Evolutionary conservation across 1,140 invertebrate genomes (phyloP).

Genomic region (Meteorus sp.): DNA sequence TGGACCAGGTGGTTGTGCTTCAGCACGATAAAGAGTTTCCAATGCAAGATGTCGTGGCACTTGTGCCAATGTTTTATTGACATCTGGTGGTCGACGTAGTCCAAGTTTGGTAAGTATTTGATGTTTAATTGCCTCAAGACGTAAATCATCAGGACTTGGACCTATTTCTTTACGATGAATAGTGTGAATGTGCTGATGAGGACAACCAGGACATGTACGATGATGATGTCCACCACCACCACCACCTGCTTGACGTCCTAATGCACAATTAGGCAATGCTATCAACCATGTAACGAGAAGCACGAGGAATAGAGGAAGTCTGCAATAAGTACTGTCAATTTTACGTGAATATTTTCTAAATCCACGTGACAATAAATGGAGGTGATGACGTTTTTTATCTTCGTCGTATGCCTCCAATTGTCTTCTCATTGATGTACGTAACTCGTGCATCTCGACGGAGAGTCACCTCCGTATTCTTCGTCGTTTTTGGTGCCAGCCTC

Average conservation of each 20-base stretch:
- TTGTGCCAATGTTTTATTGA: slow-evolving; percentile 64
- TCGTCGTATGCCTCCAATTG: slow-evolving; percentile 1
- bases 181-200: slow-evolving; percentile 47
- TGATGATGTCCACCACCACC: slow-evolving; percentile 47
- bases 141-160: slow-evolving; percentile 60
- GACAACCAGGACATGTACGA: slow-evolving; percentile 53
- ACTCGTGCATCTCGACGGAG: slow-evolving; percentile 52
- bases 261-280: slow-evolving; percentile 24
- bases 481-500: slow-evolving; percentile 30
- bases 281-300: slow-evolving; percentile 39
- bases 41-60: slow-evolving; percentile 69
- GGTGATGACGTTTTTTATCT: not conserved
- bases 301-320: slow-evolving; percentile 37
- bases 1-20: slow-evolving; percentile 49
- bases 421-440: slow-evolving; percentile 21
- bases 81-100: slow-evolving; percentile 68
- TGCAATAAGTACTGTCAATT: slow-evolving; percentile 11
- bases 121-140: slow-evolving; percentile 75
- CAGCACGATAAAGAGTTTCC: slow-evolving; percentile 70
- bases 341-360: not conserved
- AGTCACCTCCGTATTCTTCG: slow-evolving; percentile 48
- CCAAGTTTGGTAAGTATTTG: slow-evolving; percentile 77
- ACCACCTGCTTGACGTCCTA: slow-evolving; percentile 34
- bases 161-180: slow-evolving; percentile 34
- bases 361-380: not conserved